Conservation (phyloP, 2,113 vertebrate genomes). For the Electrona antarctica region DNA sequence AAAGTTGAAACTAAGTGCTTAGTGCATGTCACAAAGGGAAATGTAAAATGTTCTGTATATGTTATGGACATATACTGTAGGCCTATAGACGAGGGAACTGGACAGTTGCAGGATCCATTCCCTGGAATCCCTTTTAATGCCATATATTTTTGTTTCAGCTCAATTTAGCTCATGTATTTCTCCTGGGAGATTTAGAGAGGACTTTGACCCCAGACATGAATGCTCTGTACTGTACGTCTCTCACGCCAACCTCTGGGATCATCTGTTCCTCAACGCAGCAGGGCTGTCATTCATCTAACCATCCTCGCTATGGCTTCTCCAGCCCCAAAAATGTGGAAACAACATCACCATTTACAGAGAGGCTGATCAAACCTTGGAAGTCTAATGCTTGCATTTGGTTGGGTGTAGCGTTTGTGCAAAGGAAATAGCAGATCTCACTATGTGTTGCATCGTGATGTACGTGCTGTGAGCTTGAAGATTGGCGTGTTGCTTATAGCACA, state of each 20-base stretch:
- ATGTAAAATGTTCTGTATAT: background rate
- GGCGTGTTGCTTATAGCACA: too few relatives aligned
- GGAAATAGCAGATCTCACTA: too few relatives aligned
- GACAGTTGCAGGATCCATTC: conserved; percentile 2
- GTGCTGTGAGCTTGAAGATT: too few relatives aligned
- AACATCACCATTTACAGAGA: background rate
- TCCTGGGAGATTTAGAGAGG: conserved; percentile 26
- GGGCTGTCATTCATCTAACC: conserved; percentile 25
- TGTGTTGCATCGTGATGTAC: too few relatives aligned
- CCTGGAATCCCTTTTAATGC: background rate
- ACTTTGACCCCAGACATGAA: conserved; percentile 42
- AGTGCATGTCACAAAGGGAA: background rate
- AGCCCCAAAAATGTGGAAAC: conserved; percentile 25
- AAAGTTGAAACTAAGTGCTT: too few relatives aligned
- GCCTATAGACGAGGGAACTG: background rate
- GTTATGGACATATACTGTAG: conserved; percentile 11
- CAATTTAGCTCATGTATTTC: conserved; percentile 20
- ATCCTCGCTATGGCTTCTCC: conserved; percentile 28
- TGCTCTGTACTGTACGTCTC: conserved; percentile 1
- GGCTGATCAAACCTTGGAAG: background rate
- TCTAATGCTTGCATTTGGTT: too few relatives aligned
- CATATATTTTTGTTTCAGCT: background rate
- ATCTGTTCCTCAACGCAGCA: conserved; percentile 29
- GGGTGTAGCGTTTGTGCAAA: too few relatives aligned
- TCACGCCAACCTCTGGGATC: conserved; percentile 42